A percentile compares a stretch with the other conserved stretches of the same genome.
These are phyloP conservation scores for Nesospiza acunhae DNA, from an alignment of 2,113 vertebrate species.

Conservation along the genomic window DNA sequence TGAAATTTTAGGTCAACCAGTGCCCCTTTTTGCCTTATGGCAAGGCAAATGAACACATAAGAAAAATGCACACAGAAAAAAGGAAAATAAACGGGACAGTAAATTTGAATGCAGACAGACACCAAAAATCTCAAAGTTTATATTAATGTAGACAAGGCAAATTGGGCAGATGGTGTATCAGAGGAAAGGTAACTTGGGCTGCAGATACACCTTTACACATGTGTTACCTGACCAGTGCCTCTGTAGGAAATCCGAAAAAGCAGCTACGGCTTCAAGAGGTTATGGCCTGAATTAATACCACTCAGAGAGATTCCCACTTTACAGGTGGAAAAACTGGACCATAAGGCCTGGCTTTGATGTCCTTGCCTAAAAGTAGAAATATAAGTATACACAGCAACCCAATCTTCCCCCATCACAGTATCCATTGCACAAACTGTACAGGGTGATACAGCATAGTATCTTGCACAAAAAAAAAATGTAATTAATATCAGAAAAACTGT, in stretches of 20 bases:
- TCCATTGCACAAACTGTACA: background rate
- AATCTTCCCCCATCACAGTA: background rate
- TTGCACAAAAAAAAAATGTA: background rate
- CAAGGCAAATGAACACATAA: background rate
- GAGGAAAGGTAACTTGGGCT: background rate
- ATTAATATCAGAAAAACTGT: background rate
- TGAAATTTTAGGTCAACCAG: background rate
- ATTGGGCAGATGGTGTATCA: background rate
- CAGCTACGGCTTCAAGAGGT: background rate
- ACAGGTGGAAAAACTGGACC: background rate
- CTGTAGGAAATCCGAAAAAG: background rate
- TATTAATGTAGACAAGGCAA: background rate
- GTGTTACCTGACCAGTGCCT: background rate
- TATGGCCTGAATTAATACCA: background rate
- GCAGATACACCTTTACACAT: background rate
- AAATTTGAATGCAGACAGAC: background rate
- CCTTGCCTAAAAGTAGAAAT: background rate
- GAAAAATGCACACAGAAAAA: background rate
- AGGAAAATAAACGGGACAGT: background rate
- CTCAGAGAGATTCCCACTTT: background rate
- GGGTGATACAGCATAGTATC: background rate
- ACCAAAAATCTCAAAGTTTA: background rate
- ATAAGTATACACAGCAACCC: background rate
- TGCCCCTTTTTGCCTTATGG: background rate
- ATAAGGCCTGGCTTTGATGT: background rate